Evolutionary conservation across 92 coral and sea anemone species (phyloP), one percentile per base, ranked within the genome.

Genomic region (Micromussa lordhowensis): DNA sequence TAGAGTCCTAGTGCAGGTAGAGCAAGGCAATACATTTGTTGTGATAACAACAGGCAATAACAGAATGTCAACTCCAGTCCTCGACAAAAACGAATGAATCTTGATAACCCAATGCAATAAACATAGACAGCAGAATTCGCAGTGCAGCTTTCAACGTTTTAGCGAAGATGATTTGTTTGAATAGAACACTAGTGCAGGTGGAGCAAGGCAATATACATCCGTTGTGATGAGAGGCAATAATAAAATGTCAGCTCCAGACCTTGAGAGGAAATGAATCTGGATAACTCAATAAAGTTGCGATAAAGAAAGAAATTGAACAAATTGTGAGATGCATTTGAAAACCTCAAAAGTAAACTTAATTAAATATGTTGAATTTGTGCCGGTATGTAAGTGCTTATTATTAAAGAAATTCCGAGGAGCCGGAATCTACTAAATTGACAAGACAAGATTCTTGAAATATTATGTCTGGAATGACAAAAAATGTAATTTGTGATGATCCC

Each of bases 131-230:
- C 19, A 89, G 68, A 22, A 84, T 89, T 22, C 85, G 81, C 55
- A 68, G 88, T 7, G 81, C 85, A 18, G 69, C 79, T 15, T 32
- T 59, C 74, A 35, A 26, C 21, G 59, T 66, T 51, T 66, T 64
- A 24, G 89, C 83, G 18, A 68, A 78, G 5, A 68, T 75, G 48
- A 22, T 85, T 75, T 75, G 88, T 28, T 61, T 85, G 81, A 57
- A 77, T 16, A 75, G 57, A 55, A 1, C 30, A 3, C 16, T 44
- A 59, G 6, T n/a, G 26, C 69, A 35, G 71, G 30, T 35, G 72
- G 61, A 75, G 24, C 28, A 35, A 17, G 32, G 74, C 29, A 48
- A 58, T 34, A 58, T 34, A 48, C 79, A 70, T 44, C 68, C 1
- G 68, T 70, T n/a, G 54, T 38, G 12, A n/a, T 38, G 30, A 85